These are phyloP conservation scores for Tromatobia lineatoria DNA, from an alignment of 2,888 invertebrate species.

Conservation along the genomic window DNA sequence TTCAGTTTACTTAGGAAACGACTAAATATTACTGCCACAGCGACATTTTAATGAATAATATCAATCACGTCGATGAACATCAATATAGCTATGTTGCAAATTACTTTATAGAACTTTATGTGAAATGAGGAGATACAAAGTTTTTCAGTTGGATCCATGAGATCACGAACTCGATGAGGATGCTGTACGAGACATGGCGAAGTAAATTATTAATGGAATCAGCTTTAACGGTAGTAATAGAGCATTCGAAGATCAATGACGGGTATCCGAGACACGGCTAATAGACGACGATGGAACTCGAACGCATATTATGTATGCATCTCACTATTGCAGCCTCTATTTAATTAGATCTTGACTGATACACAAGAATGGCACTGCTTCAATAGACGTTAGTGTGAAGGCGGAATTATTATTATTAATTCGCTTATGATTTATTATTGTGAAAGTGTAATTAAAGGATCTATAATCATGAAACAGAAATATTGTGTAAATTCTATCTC, in stretches of 20 bases:
- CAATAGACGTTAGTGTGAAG: not conserved
- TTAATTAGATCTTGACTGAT: not conserved
- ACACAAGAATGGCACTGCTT: not conserved
- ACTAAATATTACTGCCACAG: no score
- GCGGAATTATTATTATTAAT: not conserved
- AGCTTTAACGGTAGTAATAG: constrained; percentile 33
- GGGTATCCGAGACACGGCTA: constrained; percentile 17
- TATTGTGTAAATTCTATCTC: no score
- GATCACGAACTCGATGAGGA: not conserved
- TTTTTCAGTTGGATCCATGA: constrained; percentile 9
- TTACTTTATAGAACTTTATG: not conserved
- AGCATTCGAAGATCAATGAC: constrained; percentile 52
- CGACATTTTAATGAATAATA: no score
- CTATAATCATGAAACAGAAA: no score
- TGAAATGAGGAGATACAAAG: not conserved
- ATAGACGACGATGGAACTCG: constrained; percentile 28
- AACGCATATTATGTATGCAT: constrained; percentile 17
- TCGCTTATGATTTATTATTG: not conserved
- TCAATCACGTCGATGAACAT: no score
- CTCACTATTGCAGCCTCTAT: not conserved
- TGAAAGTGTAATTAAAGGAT: not conserved
- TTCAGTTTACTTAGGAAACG: no score
- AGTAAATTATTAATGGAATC: constrained; percentile 18
- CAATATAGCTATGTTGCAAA: no score
- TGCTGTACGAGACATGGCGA: not conserved